Base-by-base conservation (phyloP, 2,888 invertebrate genomes). In the Philaethria dido region DNA sequence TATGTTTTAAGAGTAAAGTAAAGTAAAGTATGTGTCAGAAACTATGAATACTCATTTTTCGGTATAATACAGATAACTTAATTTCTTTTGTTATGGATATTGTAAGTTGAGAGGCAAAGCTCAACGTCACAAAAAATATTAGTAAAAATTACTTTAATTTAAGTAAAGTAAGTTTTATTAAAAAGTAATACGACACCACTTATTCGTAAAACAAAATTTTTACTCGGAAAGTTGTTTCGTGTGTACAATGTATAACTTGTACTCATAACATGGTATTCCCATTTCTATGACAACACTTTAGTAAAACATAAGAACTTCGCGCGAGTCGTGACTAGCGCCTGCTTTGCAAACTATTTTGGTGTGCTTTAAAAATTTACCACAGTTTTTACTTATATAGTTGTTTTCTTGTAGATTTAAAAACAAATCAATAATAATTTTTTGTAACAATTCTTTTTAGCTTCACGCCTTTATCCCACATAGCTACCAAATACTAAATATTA, bases 221-320 rank as follows among this genome's bases (percentile, higher is more conserved):
- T 44, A 29, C 59, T 44, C 0, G 18, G 29, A 29, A 60, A 45
- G 6, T 22, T 5, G 18, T 18, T 45, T 22, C 16, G 16, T 42
- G 13, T 22, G n/a, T 16, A 25, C 39, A 39, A 39, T 25, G 13
- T 42, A 57, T 42, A 16, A 57, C 16, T 52, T 52, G 13, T 52
- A 16, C 4, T 0, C 36, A 42, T 18, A 16, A 50, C n/a, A 9
- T 47, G 69, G 69, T 61, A 55, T 66, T 64, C 45, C 69, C 69
- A 63, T 69, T 54, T 33, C 66, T 66, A 69, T 69, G 66, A 66
- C 66, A 64, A 69, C 69, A 63, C 47, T 42, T 63, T 61, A 44
- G 63, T 66, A 66, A 66, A 69, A 62, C 59, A 59, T 33, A 42
- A 39, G 18, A 20, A 45, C 14, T 50, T 50, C 20, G 48, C 8